These are phyloP conservation scores for Amorpha juglandis DNA, from an alignment of 2,888 invertebrate species.

Conservation along the genomic window DNA sequence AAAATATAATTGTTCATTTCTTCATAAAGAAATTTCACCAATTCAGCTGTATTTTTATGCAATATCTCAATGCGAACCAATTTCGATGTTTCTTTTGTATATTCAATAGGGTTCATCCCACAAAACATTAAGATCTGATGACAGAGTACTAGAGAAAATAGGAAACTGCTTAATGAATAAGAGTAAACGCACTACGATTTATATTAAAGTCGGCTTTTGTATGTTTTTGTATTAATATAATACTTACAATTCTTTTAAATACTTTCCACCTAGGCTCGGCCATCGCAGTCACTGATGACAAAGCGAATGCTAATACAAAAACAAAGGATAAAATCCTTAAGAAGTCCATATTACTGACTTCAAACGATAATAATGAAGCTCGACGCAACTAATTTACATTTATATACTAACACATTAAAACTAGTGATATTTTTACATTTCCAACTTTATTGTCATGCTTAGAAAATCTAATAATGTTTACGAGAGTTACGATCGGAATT, in stretches of 20 bases:
- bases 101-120: too few relatives aligned
- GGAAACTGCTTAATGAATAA: too few relatives aligned
- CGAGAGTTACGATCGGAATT: background rate
- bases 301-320: conserved; percentile 50
- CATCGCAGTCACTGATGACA: conserved; percentile 47
- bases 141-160: too few relatives aligned
- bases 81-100: too few relatives aligned
- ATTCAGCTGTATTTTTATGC: too few relatives aligned
- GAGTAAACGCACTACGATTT: too few relatives aligned
- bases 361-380: background rate
- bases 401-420: background rate
- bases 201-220: too few relatives aligned
- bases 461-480: background rate
- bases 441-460: background rate
- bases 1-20: too few relatives aligned
- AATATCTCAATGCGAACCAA: too few relatives aligned
- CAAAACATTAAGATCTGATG: too few relatives aligned
- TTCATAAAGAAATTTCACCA: too few relatives aligned
- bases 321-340: conserved; percentile 52
- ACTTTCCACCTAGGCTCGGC: conserved; percentile 58
- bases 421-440: background rate
- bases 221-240: conserved; percentile 2
- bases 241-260: conserved; percentile 62
- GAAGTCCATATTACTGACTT: conserved; percentile 53
- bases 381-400: too few relatives aligned